These are phyloP conservation scores for Meleagris gallopavo DNA, from an alignment of 2,113 vertebrate genomes.

Conservation along the genomic window DNA sequence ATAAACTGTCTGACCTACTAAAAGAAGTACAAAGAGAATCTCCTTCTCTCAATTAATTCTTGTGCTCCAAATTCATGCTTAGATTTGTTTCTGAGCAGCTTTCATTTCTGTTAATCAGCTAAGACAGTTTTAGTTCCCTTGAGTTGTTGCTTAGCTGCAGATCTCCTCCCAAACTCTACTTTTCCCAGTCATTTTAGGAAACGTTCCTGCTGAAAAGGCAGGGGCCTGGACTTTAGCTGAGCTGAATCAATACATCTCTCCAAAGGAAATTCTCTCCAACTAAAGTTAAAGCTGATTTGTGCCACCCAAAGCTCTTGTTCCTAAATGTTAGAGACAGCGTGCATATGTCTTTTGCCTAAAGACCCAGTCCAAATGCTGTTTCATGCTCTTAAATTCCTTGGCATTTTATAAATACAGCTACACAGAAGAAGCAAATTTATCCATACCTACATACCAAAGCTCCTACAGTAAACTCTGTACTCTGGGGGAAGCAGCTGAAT, in stretches of 20 bases:
- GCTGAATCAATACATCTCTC: not conserved
- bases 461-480: not conserved
- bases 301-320: not conserved
- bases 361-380: not conserved
- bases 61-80: conserved; percentile 55
- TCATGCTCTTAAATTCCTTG: not conserved
- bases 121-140: conserved; percentile 56
- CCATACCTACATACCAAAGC: not conserved
- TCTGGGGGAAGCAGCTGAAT: not conserved
- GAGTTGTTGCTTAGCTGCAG: conserved; percentile 45
- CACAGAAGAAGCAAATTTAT: not conserved
- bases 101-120: conserved; percentile 72
- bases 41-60: conserved; percentile 70
- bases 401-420: not conserved
- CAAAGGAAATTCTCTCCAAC: not conserved
- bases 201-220: not conserved
- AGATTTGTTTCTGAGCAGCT: conserved; percentile 67
- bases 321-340: not conserved
- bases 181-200: not conserved
- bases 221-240: conserved; percentile 6
- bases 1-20: conserved; percentile 71
- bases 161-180: conserved; percentile 10
- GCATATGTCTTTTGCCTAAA: not conserved
- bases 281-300: not conserved
- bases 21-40: conserved; percentile 71